Percentiles rank a stretch among this genome's conserved stretches.
phyloP scores from a whole-genome alignment of 2,113 vertebrate species.

The Ciconia maguari region DNA sequence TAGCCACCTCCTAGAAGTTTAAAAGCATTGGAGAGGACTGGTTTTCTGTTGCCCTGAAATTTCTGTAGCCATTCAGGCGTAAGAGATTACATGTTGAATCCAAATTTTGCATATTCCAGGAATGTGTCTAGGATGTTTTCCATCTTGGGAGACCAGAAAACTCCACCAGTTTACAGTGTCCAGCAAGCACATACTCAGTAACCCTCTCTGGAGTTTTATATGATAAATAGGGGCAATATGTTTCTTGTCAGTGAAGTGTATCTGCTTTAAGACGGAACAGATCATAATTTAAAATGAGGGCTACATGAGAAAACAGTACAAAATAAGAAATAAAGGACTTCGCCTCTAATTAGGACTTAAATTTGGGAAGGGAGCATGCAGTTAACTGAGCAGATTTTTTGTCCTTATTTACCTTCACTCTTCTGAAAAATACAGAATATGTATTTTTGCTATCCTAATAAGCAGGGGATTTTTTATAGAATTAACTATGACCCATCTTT shows the following conservation, averaged over 20 bases:
- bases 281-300: background rate
- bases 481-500: background rate
- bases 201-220: background rate
- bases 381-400: background rate
- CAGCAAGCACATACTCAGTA: background rate
- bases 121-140: constrained; percentile 23
- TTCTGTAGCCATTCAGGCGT: background rate
- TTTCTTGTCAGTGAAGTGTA: background rate
- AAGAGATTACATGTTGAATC: background rate
- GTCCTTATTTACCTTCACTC: background rate
- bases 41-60: background rate
- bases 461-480: background rate
- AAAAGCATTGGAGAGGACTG: background rate
- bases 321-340: background rate
- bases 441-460: background rate
- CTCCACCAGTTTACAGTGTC: background rate
- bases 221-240: background rate
- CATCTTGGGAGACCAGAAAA: background rate
- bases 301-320: background rate
- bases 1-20: background rate
- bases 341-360: background rate
- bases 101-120: background rate
- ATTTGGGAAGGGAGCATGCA: background rate
- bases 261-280: background rate
- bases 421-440: background rate